A percentile compares a stretch with the other conserved stretches of the same genome.
These are phyloP conservation scores for Diaphora mendica DNA, from an alignment of 2,888 invertebrate species.

Conservation along the genomic window DNA sequence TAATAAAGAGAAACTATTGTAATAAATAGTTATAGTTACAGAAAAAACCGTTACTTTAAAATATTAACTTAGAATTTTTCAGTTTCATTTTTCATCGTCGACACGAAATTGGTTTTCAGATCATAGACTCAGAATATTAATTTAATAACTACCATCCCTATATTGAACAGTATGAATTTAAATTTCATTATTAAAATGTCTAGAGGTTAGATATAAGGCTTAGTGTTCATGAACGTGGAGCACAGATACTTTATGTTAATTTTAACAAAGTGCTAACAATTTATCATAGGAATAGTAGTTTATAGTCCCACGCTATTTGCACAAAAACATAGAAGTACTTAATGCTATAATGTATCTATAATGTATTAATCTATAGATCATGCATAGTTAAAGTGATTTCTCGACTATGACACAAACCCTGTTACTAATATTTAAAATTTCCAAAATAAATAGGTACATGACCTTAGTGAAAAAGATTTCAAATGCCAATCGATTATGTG, in stretches of 20 bases:
- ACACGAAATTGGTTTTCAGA: neutral
- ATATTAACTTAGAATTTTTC: neutral
- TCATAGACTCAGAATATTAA: constrained; percentile 1
- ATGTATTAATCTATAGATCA: neutral
- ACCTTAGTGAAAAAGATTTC: neutral
- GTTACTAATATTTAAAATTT: no score
- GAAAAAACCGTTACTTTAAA: neutral
- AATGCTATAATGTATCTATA: neutral
- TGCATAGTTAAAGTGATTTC: neutral
- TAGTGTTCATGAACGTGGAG: neutral
- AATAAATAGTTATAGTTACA: neutral
- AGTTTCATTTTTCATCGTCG: neutral
- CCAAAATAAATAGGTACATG: no score
- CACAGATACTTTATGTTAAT: neutral
- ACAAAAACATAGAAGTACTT: neutral
- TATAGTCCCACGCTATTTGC: neutral
- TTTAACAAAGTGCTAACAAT: neutral
- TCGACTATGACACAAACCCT: neutral
- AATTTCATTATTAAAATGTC: constrained; percentile 24
- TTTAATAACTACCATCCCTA: constrained; percentile 10
- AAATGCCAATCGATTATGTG: neutral
- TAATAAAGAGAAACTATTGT: neutral
- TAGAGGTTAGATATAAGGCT: constrained; percentile 18
- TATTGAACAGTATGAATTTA: constrained; percentile 5
- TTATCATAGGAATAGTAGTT: neutral